Conservation (phyloP, 37 sponge, comb jelly and placozoan species). For the Oscarella lobularis region DNA sequence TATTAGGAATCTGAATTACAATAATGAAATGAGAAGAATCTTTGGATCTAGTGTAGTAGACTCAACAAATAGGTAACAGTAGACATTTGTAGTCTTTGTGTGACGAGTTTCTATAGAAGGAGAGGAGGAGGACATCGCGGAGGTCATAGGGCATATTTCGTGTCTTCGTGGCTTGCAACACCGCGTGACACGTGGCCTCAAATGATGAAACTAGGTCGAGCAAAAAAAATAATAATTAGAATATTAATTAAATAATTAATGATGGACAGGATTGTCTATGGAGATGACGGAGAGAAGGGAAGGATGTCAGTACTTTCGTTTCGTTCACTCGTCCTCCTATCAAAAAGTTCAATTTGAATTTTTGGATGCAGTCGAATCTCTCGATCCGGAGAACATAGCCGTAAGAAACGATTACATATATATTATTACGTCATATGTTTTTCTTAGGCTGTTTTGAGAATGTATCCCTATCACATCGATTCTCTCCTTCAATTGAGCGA, state of each 20-base stretch:
- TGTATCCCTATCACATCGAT: constrained; percentile 91
- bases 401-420: constrained; percentile 17
- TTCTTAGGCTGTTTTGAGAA: constrained; percentile 38
- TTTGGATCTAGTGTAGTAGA: constrained; percentile 83
- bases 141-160: constrained; percentile 25
- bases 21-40: constrained; percentile 81
- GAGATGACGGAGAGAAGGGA: constrained; percentile 39
- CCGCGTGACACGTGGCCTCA: constrained; percentile 68
- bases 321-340: constrained; percentile 58
- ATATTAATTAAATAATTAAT: too few relatives aligned
- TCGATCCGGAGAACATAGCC: constrained; percentile 64
- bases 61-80: constrained; percentile 24
- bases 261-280: constrained; percentile 73
- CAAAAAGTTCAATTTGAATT: constrained; percentile 65
- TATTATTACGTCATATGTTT: not conserved
- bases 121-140: constrained; percentile 16
- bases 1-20: constrained; percentile 47
- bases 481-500: constrained; percentile 91
- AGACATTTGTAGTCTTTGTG: not conserved
- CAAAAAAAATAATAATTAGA: too few relatives aligned
- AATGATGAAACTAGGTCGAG: constrained; percentile 54
- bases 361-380: constrained; percentile 67
- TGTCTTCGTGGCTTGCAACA: constrained; percentile 40
- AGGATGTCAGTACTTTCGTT: constrained; percentile 55
- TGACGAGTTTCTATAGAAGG: too few relatives aligned